phyloP scores from a whole-genome alignment of 2,113 vertebrate genomes.

The Haemorhous mexicanus region DNA sequence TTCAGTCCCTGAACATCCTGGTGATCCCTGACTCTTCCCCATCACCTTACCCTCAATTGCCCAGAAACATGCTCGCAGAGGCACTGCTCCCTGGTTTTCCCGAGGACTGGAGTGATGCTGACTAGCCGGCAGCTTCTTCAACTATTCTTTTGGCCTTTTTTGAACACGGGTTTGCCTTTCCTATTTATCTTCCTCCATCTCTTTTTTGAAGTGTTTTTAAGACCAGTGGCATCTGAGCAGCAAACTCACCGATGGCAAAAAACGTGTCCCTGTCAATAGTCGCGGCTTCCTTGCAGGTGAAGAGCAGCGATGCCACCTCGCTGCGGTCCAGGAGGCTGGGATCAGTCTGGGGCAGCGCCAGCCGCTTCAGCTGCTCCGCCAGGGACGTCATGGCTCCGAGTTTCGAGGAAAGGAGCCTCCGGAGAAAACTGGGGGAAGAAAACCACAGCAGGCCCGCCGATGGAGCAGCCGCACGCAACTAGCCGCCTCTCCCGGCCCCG shows the following conservation, averaged over 20 bases:
- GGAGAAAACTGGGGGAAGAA: neutral
- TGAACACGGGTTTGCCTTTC: accelerated
- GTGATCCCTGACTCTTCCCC: neutral
- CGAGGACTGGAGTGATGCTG: neutral
- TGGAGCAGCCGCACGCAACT: accelerated
- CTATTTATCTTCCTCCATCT: no score
- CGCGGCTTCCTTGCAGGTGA: conserved; percentile 87
- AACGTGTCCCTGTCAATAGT: conserved; percentile 86
- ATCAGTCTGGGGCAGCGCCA: conserved; percentile 89
- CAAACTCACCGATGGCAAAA: conserved; percentile 86
- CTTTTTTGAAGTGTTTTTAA: neutral
- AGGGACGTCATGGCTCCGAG: conserved; percentile 85
- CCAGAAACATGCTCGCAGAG: neutral
- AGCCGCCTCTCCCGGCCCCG: no score
- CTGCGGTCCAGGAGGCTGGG: conserved; percentile 76
- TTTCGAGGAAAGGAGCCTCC: neutral
- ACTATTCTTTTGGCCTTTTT: neutral
- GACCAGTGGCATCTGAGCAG: accelerated
- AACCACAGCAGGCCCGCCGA: neutral
- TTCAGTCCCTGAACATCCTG: neutral
- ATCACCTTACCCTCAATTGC: accelerated
- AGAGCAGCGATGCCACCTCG: conserved; percentile 85
- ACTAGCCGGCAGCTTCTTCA: neutral
- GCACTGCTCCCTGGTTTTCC: neutral
- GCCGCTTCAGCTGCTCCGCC: conserved; percentile 89